Base-by-base conservation (phyloP, 2,888 invertebrate species). In the Himalopsyche tibetana region DNA sequence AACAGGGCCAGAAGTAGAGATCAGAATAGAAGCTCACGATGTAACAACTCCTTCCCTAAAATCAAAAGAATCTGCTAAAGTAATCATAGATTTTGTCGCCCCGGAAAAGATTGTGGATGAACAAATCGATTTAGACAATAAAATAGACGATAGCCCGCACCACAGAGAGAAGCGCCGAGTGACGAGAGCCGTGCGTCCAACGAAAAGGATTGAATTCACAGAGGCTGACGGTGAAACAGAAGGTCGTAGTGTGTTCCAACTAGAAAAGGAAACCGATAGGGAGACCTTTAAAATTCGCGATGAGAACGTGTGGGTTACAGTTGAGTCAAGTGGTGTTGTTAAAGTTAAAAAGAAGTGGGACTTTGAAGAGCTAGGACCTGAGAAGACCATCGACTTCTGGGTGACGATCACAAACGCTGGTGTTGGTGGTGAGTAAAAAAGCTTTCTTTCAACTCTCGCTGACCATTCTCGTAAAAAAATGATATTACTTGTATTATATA, bases 331-430 rank as follows among this genome's bases (percentile, higher is more conserved):
- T 92, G 98, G 98, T 89, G 96, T 97, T 85, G 98, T 98, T 90
- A 95, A 96, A 90, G 98, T 98, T 89, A 98, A 97, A 93, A 97
- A 98, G 95, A 98, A 98, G 95, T 98, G 98, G 98, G 98, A 98
- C 94, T 98, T 97, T 92, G 98, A 98, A 91, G 98, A 98, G 91
- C 92, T 98, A 82, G 98, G 98, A 42, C 97, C 97, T 2, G 98
- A 98, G 93, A 98, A 98, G 92, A 98, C 97, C 17, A 98, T 98
- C 90, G 98, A 98, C 92, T 98, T 98, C 92, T 98, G 98, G 98
- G 98, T 98, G 84, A 97, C 97, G 85, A 98, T 98, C 90, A 97
- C 97, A 86, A 98, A 98, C 92, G 95, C 96, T 89, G 97, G 97
- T 93, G 96, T 96, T 91, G 96, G 96, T 94, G 97, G 97, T 97